Base-by-base conservation (phyloP, 2,113 vertebrate genomes). In the Guaruba guarouba region DNA sequence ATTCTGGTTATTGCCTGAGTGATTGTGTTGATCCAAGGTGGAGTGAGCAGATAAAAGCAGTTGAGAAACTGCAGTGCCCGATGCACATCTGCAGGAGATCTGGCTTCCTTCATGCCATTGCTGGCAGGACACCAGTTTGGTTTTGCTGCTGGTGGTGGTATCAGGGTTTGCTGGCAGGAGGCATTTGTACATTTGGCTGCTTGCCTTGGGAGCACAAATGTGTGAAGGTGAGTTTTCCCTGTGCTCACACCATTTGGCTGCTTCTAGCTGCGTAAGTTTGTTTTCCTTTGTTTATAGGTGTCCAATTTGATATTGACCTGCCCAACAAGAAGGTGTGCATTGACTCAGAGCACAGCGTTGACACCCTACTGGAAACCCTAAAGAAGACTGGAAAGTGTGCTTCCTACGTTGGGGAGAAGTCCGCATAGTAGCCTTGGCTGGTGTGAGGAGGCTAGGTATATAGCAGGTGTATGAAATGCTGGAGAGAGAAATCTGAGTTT, bases 291-390 rank as follows among this genome's bases (percentile, higher is more conserved):
- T n/a, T 82, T 10, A 0, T 89, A 99, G 99, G 98, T 83, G 98
- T 99, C 48, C 98, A 98, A 92, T 99, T 99, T 97, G 98, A 99
- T 57, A 99, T 99, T 74, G 99, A 99, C 94, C 98, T 99, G 71
- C 98, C 99, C 7, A 99, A 98, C 95, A 99, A 99, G 94, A 99
- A 99, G 96, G 99, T 99, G 44, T 98, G 92, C 91, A 98, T 99
- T 1, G 98, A 99, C 78, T 99, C 99, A 0, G 98, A 99, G 74
- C 98, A 98, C 95, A 98, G 96, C 0, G 91, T 97, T 54, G 98
- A 99, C 15, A 95, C 98, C 29, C 98, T 99, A 13, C 54, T 98
- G 95, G 98, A 98, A 41, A 99, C 98, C 1, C 97, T 99, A 79
- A 98, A 98, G 97, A 99, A 99, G 96, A 99, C 98, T 10, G 99